Base-by-base conservation (phyloP, 1,140 invertebrate genomes). In the Helicorthomorpha holstii region DNA sequence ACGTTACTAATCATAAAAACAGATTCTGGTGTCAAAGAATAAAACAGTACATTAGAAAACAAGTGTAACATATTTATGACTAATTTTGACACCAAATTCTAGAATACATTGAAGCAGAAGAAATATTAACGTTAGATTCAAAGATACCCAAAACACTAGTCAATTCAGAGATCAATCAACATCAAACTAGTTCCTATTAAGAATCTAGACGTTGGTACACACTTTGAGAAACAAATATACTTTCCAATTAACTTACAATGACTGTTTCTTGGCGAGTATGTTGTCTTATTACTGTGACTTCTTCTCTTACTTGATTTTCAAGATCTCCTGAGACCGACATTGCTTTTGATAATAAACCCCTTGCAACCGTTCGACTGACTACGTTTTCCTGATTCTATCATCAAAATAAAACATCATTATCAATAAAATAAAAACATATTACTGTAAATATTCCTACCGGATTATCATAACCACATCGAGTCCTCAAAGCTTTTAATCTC, bases 401-500 rank as follows among this genome's bases (percentile, higher is more conserved):
- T 7, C 7, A 7, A 34, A 7, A 34, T 7, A 7, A 34, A 34
- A 7, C 7, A 16, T 7, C 16, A 34, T 34, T 7, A 34, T 16
- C 7, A 34, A 7, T 7, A 34, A 34, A 7, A 7, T 34, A 7
- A 7, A 34, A 34, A 7, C 16, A 34, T 34, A 7, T 34, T 34
- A 7, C 7, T 7, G 7, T 7, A 10, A 10, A 46, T 7, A 4
- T 21, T 46, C 4, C 44, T 12, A 7, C 48, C 4, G 53, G 43
- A 26, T 59, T 56, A 42, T 65, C 63, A 16, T 65, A 57, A 14
- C 66, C 66, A 61, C 63, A 66, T 48, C 53, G 52, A 3, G 63
- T 59, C 22, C 66, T 44, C 2, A 67, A 52, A 12, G 54, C 51
- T 23, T 57, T 58, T 38, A 67, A 56, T 48, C 61, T 60, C 48